Evolutionary conservation across 2,888 invertebrate species (phyloP), one percentile per base, ranked within the genome.

Genomic region (Zaprionus obscuricornis): DNA sequence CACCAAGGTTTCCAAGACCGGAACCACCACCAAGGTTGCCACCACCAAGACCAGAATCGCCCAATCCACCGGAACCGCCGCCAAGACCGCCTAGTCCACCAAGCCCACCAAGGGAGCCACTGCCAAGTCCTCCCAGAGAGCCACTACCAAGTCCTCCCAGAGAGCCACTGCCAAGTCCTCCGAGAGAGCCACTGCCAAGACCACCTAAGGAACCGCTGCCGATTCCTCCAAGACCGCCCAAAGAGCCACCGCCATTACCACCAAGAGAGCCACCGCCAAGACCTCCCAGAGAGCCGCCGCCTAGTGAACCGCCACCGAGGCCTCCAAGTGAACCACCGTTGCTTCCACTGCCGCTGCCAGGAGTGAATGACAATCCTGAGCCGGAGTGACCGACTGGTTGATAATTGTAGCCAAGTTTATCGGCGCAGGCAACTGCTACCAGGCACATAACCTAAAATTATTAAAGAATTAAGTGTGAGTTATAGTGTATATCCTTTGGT

Each of bases 331-430:
- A 37, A 1, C 43, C 39, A 8, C 66, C 49, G 17, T 54, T 59
- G 14, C 66, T 66, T 27, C 37, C 33, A 1, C 76, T 54, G 16
- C 55, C 67, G 16, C 62, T 56, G 18, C 77, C 87, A 18, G 87
- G 86, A 47, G 33, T 18, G 10, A 87, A 86, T 0, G 87, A 87
- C 10, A 87, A 42, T 43, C 87, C 88, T 24, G 64, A 56, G 51
- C 46, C 36, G 47, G 87, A 85, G 59, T 88, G 86, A 17, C 58
- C 74, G 6, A 77, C 84, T 7, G 87, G 88, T 42, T 83, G 84
- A 16, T 88, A 87, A 65, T 87, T 87, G 64, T 88, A 87, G 46
- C 88, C 87, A 31, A 88, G 71, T 47, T 87, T 81, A 8, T 87
- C 88, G 65, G 87, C 87, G 47, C 69, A 84, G 64, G 85, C 74